phyloP scores from a whole-genome alignment of 2,113 vertebrate genomes.

The Cottus gobio region DNA sequence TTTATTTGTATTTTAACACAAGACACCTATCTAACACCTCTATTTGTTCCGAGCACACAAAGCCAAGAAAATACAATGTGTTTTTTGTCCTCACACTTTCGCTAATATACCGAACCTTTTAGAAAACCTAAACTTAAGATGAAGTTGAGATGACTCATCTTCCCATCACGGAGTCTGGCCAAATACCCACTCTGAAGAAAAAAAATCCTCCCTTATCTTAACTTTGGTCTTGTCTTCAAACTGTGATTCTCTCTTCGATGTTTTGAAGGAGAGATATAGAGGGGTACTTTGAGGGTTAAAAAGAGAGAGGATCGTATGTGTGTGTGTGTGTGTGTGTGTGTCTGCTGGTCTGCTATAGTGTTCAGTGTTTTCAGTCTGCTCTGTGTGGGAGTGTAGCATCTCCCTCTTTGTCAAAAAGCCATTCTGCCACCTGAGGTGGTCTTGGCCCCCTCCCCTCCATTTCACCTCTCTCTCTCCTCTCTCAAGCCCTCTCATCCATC shows the following conservation, averaged over 20 bases:
- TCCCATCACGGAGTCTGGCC: neutral
- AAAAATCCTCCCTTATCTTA: neutral
- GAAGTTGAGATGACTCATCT: neutral
- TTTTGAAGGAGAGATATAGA: constrained; percentile 4
- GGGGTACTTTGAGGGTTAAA: constrained; percentile 14
- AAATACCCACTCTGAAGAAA: constrained; percentile 1
- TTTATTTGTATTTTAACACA: neutral
- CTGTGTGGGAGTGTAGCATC: neutral
- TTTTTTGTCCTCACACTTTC: neutral
- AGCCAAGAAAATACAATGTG: constrained; percentile 14
- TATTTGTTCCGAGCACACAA: constrained; percentile 6
- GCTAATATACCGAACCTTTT: neutral
- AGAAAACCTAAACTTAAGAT: constrained; percentile 13
- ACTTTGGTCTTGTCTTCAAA: constrained; percentile 23
- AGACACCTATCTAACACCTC: neutral
- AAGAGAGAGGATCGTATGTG: constrained; percentile 11
- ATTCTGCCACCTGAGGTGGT: constrained; percentile 26
- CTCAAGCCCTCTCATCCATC: constrained; percentile 6
- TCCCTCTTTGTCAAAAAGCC: constrained; percentile 33
- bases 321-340: neutral
- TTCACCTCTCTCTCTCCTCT: constrained; percentile 7
- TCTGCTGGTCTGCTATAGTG: neutral
- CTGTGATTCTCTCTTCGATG: neutral
- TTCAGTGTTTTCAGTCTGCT: neutral
- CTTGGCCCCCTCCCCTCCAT: neutral